Conservation (phyloP, 2,888 invertebrate genomes). For the Linnaemya tessellans region DNA sequence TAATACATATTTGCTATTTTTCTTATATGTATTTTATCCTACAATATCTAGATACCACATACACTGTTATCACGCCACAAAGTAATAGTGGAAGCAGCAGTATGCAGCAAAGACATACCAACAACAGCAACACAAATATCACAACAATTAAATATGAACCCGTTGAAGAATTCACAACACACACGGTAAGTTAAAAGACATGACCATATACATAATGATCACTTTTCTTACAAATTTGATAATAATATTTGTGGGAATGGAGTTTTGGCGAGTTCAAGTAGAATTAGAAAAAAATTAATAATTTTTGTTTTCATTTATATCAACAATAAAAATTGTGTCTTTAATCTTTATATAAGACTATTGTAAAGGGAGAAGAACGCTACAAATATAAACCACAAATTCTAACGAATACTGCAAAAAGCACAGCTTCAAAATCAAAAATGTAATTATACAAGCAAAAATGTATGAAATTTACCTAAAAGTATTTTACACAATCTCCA, state of each 20-base stretch:
- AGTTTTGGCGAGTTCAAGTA: constrained; percentile 18
- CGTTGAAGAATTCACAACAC: constrained; percentile 64
- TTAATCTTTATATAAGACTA: constrained; percentile 47
- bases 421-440: constrained; percentile 77
- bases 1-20: background rate
- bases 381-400: constrained; percentile 80
- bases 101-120: constrained; percentile 62
- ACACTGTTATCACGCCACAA: constrained; percentile 78
- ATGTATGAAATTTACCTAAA: constrained; percentile 3
- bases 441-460: constrained; percentile 77
- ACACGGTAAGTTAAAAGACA: constrained; percentile 58
- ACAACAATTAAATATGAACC: constrained; percentile 76
- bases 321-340: constrained; percentile 28
- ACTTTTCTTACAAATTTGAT: constrained; percentile 12
- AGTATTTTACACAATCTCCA: background rate
- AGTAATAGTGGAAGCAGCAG: constrained; percentile 70
- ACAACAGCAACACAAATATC: constrained; percentile 71
- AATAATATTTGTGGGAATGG: constrained; percentile 4
- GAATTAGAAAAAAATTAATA: constrained; percentile 2
- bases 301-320: constrained; percentile 32
- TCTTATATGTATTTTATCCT: constrained; percentile 25
- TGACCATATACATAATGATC: background rate
- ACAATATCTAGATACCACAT: constrained; percentile 78
- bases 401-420: constrained; percentile 80
- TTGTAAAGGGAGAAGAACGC: constrained; percentile 70